Conservation (phyloP, 2,888 invertebrate species). For the Dynastes tityus region DNA sequence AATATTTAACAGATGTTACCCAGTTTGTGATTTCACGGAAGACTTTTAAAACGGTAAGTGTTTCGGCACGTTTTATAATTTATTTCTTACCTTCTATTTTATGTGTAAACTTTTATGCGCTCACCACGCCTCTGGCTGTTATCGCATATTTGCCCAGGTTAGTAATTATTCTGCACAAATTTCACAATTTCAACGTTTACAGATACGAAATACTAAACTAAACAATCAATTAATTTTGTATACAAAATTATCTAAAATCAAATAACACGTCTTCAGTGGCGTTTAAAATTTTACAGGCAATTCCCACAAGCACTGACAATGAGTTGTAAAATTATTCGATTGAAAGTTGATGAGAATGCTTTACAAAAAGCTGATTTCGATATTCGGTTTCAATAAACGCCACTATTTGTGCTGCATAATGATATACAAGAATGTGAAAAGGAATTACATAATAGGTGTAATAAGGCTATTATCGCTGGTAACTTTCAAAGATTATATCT, state of each 20-base stretch:
- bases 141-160: too few relatives aligned
- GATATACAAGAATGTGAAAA: conserved; percentile 3
- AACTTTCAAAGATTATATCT: conserved; percentile 12
- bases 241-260: neutral
- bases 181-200: too few relatives aligned
- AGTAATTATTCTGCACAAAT: too few relatives aligned
- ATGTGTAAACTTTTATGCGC: too few relatives aligned
- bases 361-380: neutral
- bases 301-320: neutral
- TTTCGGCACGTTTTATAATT: too few relatives aligned
- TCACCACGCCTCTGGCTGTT: too few relatives aligned
- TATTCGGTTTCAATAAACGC: too few relatives aligned
- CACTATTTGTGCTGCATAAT: neutral
- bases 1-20: too few relatives aligned
- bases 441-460: neutral
- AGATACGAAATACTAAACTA: too few relatives aligned
- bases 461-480: neutral
- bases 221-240: neutral
- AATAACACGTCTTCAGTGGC: neutral
- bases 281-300: neutral
- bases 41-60: too few relatives aligned
- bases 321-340: neutral
- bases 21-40: too few relatives aligned
- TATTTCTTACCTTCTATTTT: too few relatives aligned
- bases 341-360: neutral